phyloP scores from a whole-genome alignment of 2,888 invertebrate genomes.

The Melolontha melolontha region DNA sequence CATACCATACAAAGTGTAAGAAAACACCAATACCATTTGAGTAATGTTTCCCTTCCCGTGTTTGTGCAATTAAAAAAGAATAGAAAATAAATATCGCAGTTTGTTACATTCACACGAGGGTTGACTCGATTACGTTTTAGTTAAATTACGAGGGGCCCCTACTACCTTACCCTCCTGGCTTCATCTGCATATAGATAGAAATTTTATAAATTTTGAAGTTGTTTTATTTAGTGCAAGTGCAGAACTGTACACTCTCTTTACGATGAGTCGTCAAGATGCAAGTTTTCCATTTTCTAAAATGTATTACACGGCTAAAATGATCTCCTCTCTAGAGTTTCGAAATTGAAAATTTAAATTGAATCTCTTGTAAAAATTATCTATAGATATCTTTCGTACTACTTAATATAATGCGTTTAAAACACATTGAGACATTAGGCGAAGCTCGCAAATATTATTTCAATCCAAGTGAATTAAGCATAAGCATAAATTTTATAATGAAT shows the following conservation, averaged over 20 bases:
- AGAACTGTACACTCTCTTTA: constrained; percentile 6
- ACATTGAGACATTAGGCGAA: too few species aligned
- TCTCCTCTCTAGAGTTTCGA: background rate
- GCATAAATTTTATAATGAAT: too few species aligned
- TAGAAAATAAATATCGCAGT: constrained; percentile 38
- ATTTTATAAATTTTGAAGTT: constrained; percentile 51
- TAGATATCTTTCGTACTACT: too few species aligned
- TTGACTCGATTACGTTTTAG: constrained; percentile 39
- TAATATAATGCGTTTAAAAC: too few species aligned
- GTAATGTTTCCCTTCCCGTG: background rate
- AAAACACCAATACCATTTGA: too few species aligned
- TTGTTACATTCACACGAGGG: constrained; percentile 38
- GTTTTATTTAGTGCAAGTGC: constrained; percentile 42
- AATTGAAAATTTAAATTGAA: constrained; percentile 36
- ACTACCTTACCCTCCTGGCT: constrained; percentile 42
- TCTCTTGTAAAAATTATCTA: too few species aligned
- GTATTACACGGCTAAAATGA: constrained; percentile 33
- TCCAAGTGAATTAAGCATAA: too few species aligned
- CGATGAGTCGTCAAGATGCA: constrained; percentile 28
- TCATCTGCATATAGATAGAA: constrained; percentile 56
- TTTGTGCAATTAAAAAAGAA: constrained; percentile 35
- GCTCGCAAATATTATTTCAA: too few species aligned
- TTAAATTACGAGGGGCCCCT: constrained; percentile 47
- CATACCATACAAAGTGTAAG: too few species aligned
- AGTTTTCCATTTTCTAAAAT: constrained; percentile 30